Base-by-base conservation (phyloP, 2,113 vertebrate species). In the Grantiella picta region DNA sequence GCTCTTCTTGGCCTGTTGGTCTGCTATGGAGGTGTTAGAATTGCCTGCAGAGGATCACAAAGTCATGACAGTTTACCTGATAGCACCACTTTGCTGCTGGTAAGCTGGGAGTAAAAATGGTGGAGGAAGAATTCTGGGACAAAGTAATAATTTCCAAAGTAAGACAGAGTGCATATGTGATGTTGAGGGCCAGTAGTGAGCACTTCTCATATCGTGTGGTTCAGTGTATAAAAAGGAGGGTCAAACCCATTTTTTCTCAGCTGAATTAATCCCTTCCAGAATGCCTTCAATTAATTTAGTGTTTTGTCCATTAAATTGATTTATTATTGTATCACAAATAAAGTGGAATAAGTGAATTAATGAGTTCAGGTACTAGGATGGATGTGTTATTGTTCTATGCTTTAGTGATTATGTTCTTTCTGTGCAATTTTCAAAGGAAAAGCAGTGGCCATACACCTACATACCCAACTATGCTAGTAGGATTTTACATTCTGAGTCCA, bases 171-270 rank as follows among this genome's bases (percentile, higher is more conserved):
- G 29, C 27, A 47, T 15, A 28, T 42, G 4, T 64, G 29, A 22
- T 31, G 13, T 14, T 54, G n/a, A 45, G 9, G 23, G 11, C 8
- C 8, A 79, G 28, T 35, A 78, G 19, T 4, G 3, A 69, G 50
- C 14, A 60, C 20, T 31, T 88, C n/a, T 35, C 5, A 6, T 19
- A 8, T 75, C 0, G 0, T 38, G 10, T 38, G 8, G 47, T n/a
- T 50, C 63, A 59, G 3, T 15, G 2, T 66, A 7, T 65, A 65
- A 49, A 69, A 79, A 81, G 10, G 14, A 42, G 7, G 9, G 18
- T 50, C 53, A 83, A 81, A 94, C 44, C 33, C 5, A 23, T 90
- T 79, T 83, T 83, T 56, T 49, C 57, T 15, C 49, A 53, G 13
- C 23, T 77, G 66, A 69, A 53, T 72, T 33, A 88, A 80, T 77